phyloP scores from a whole-genome alignment of 2,888 invertebrate genomes.

The Poecilus cupreus region DNA sequence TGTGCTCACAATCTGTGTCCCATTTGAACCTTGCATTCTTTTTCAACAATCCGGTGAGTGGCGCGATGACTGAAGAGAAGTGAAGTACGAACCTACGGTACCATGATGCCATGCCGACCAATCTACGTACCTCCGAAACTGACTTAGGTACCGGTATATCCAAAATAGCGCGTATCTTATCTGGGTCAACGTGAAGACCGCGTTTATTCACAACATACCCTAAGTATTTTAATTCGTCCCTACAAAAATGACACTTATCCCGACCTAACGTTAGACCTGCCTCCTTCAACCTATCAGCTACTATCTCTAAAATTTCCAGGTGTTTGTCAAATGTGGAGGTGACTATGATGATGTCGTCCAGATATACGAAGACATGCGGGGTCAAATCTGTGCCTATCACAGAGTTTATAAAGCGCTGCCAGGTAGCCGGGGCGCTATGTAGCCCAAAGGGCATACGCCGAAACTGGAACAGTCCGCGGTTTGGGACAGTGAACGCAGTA shows the following conservation, averaged over 20 bases:
- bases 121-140: constrained; percentile 42
- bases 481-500: constrained; percentile 65
- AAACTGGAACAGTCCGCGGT: no score
- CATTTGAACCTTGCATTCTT: not conserved
- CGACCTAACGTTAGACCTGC: constrained; percentile 61
- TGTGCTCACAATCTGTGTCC: not conserved
- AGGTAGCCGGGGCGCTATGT: no score
- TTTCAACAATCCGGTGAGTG: not conserved
- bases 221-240: constrained; percentile 62
- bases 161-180: constrained; percentile 51
- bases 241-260: constrained; percentile 60
- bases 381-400: no score
- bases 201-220: constrained; percentile 64
- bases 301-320: constrained; percentile 32
- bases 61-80: constrained; percentile 10
- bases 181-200: constrained; percentile 61
- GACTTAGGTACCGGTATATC: constrained; percentile 48
- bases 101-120: constrained; percentile 57
- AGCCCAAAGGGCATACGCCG: no score
- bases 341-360: constrained; percentile 60
- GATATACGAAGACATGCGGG: constrained; percentile 48
- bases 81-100: constrained; percentile 29
- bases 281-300: not conserved
- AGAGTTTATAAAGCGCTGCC: not conserved
- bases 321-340: constrained; percentile 52